These are phyloP conservation scores for Lasaia peninsularis DNA, from an alignment of 1,140 invertebrate genomes.

Conservation along the genomic window DNA sequence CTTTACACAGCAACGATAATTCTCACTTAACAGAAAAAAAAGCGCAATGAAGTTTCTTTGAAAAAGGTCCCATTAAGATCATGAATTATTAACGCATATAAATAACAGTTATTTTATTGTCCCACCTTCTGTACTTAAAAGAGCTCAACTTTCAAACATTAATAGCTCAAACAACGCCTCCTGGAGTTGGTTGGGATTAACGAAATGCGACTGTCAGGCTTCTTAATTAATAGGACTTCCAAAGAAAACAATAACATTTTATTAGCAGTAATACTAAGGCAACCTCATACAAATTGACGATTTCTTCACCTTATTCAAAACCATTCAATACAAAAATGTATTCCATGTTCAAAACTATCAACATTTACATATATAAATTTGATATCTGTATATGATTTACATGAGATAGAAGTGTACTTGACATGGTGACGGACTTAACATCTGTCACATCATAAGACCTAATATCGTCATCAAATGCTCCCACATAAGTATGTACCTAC, in stretches of 20 bases:
- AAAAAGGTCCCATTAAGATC: conserved; percentile 57
- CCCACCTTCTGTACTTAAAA: conserved; percentile 56
- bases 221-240: conserved; percentile 71
- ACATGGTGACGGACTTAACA: too few species aligned
- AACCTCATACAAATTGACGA: conserved; percentile 18
- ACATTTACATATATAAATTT: too few species aligned
- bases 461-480: too few species aligned
- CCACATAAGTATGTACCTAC: too few species aligned
- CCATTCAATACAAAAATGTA: too few species aligned
- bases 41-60: conserved; percentile 31
- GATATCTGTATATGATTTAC: too few species aligned
- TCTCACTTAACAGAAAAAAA: conserved; percentile 39
- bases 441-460: too few species aligned
- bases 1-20: conserved; percentile 22
- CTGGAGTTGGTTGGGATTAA: conserved; percentile 56
- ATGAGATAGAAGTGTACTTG: too few species aligned
- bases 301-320: too few species aligned
- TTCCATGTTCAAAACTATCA: too few species aligned
- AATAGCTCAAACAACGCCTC: conserved; percentile 48
- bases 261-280: conserved; percentile 55
- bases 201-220: conserved; percentile 64
- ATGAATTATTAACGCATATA: conserved; percentile 60
- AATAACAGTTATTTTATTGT: conserved; percentile 61
- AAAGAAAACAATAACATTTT: conserved; percentile 75
- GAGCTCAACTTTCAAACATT: conserved; percentile 56